phyloP scores from a whole-genome alignment of 2,888 invertebrate genomes.

The Hirtodrosophila trivittata region DNA sequence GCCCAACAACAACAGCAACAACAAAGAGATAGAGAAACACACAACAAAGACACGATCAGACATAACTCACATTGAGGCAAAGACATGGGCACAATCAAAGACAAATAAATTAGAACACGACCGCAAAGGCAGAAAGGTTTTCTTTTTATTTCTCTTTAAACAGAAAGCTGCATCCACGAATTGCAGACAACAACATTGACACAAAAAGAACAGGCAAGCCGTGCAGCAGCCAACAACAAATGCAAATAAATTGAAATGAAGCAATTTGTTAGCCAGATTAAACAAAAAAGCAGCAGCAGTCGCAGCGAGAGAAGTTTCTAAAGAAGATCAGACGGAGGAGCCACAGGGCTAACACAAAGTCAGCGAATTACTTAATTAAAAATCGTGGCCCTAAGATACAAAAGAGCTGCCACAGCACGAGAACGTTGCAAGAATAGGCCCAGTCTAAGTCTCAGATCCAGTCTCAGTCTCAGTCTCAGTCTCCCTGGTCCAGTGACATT shows the following conservation, averaged over 20 bases:
- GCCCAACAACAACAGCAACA: constrained; percentile 20
- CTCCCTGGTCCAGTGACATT: constrained; percentile 66
- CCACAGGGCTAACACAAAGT: constrained; percentile 74
- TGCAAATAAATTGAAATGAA: constrained; percentile 79
- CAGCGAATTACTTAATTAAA: constrained; percentile 83
- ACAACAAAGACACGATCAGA: constrained; percentile 54
- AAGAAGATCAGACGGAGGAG: constrained; percentile 47
- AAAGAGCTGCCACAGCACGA: constrained; percentile 33
- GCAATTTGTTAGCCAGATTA: constrained; percentile 79
- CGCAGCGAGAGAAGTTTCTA: constrained; percentile 28
- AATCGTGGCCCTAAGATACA: constrained; percentile 74
- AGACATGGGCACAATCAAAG: constrained; percentile 75
- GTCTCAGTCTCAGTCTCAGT: constrained; percentile 9
- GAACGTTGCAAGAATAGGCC: constrained; percentile 24
- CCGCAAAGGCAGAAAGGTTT: constrained; percentile 59
- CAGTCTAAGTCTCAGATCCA: not conserved
- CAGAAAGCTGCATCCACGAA: constrained; percentile 64
- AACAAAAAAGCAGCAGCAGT: constrained; percentile 43
- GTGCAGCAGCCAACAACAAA: constrained; percentile 59
- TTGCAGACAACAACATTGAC: constrained; percentile 29
- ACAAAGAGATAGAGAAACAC: constrained; percentile 9
- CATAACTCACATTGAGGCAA: constrained; percentile 43
- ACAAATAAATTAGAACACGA: constrained; percentile 80
- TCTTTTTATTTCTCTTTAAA: constrained; percentile 27
- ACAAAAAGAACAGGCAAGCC: constrained; percentile 43